Evolutionary conservation across 2,888 invertebrate genomes (phyloP), one percentile per base, ranked within the genome.

Genomic region (Lamproptera curius): DNA sequence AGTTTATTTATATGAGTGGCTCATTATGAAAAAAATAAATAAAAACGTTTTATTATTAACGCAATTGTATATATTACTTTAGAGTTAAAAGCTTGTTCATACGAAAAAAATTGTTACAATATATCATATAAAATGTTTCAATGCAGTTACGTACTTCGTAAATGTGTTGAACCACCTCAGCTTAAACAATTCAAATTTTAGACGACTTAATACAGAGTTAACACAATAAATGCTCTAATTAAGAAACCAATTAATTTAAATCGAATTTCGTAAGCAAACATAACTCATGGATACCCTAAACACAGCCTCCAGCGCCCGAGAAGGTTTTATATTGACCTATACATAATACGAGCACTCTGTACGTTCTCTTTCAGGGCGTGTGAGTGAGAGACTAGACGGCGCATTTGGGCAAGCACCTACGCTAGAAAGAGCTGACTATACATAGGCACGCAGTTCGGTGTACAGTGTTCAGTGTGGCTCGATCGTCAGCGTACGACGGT

Each of bases 281-380:
- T 52, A 42, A 33, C 35, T 52, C 51, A 60, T 74, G 69, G 74
- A 48, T 69, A 81, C 77, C 80, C 76, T 79, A 84, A 75, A 74
- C 80, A 73, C 86, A 86, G 86, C 86, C 80, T 86, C 86, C 86
- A 76, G 82, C 74, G 73, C 77, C 84, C 82, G 82, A 83, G 83
- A 73, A 85, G 83, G 79, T 81, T 83, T 85, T 81, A 86, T 86
- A 86, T 86, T 86, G 86, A 86, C 86, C 86, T 86, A 86, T 86
- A 86, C 86, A 78, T 86, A 86, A 77, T 83, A 83, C 79, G 74
- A 84, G 77, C 70, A 79, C 75, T 77, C 76, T 78, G 73, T 70
- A 69, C 74, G 49, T 43, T 75, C 77, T 73, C 75, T 84, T 81
- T 83, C 76, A 79, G 78, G 68, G 58, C 59, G 83, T 62, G 70